Base-by-base conservation (phyloP, 2,113 vertebrate species). In the Crocuta crocuta region DNA sequence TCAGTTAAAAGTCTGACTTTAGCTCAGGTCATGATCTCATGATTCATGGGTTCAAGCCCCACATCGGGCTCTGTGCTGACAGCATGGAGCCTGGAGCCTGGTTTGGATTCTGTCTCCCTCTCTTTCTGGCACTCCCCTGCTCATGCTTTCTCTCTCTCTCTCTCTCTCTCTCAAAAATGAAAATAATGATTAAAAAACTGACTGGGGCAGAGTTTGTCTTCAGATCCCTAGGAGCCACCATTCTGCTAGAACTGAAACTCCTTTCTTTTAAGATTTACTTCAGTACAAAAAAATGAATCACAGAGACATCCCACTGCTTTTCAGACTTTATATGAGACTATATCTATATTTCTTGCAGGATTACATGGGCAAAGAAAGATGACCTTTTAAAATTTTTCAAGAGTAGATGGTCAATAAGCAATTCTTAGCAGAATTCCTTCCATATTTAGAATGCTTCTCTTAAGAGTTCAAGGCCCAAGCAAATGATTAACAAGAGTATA, bases 401-500 rank as follows among this genome's bases (percentile, higher is more conserved):
- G 26, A 33, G 50, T 68, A 88, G 76, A 68, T 78, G 65, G 97
- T 97, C 97, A 91, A 95, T 97, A 96, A 35, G 33, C 80, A 92
- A 92, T 85, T 68, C 81, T 92, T 74, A 28, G 88, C 45, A 70
- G 86, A 98, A 98, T 98, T 97, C 95, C 97, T 96, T 82, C 91
- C 97, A 97, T 97, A 71, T 74, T 97, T 97, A 95, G 92, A 95
- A 97, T 98, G 91, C 15, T 96, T 98, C 89, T 66, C 83, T 55
- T 26, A 83, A 93, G 65, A 95, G 93, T 98, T 97, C 97, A 98
- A 97, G 96, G 91, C 86, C 79, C 28, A 84, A 24, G 89, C 63
- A 95, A 98, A 98, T 98, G 39, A 97, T 98, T 97, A 98, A 97
- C 95, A 92, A 80, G 86, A 87, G 31, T 84, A 74, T 58, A 91